A percentile compares a stretch with the other conserved stretches of the same genome.
These are phyloP conservation scores for Mesocricetus auratus DNA, from an alignment of 2,113 vertebrate species.

Conservation along the genomic window DNA sequence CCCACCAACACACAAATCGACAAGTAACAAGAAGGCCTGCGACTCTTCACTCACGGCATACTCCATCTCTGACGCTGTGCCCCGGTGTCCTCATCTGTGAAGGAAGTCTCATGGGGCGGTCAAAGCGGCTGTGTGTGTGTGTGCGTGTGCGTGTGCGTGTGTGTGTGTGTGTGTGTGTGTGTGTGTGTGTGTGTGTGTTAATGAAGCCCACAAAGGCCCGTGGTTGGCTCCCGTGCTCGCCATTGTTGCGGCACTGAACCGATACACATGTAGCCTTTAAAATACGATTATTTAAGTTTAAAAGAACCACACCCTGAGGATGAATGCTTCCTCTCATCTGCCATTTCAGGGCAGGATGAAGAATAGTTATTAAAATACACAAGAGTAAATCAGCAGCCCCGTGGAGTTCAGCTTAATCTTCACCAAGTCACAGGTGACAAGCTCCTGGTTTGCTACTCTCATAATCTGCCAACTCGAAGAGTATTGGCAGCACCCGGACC, in stretches of 20 bases:
- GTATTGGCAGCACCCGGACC: neutral
- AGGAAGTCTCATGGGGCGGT: neutral
- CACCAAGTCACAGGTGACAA: neutral
- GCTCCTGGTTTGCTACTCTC: neutral
- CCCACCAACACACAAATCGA: neutral
- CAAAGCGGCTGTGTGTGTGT: fast-evolving
- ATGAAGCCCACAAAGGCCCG: neutral
- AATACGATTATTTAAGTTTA: neutral
- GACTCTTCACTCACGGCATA: neutral
- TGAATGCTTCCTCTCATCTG: neutral
- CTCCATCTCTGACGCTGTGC: neutral
- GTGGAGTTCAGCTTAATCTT: neutral
- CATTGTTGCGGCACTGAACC: neutral
- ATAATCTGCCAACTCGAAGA: neutral
- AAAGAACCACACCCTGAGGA: neutral
- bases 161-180: too few species aligned
- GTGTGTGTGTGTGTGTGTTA: too few species aligned
- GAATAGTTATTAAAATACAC: neutral
- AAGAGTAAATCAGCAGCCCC: neutral
- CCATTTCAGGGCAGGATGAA: neutral
- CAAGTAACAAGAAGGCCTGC: too few species aligned
- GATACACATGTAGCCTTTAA: neutral
- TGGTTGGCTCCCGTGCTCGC: neutral
- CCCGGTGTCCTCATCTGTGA: neutral
- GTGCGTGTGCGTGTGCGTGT: too few species aligned